phyloP scores from a whole-genome alignment of 1,140 invertebrate species.

The Araneus ventricosus region DNA sequence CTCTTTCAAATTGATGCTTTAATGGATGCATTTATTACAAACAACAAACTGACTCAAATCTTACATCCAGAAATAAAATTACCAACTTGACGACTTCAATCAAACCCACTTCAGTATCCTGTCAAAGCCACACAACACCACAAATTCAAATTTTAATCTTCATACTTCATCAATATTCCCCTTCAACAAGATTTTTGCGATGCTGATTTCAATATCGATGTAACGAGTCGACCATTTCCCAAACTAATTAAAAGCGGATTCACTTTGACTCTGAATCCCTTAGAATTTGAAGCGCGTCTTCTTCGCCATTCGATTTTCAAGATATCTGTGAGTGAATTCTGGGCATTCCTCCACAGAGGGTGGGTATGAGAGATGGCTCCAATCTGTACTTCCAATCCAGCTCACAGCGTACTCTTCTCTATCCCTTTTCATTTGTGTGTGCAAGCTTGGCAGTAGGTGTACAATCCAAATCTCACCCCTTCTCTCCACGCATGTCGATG shows the following conservation, averaged over 20 bases:
- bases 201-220: background rate
- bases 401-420: background rate
- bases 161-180: background rate
- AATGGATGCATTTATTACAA: no score
- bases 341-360: background rate
- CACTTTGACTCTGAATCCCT: background rate
- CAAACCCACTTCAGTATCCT: no score
- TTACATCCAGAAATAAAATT: no score
- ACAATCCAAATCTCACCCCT: conserved; percentile 13
- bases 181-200: background rate
- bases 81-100: no score
- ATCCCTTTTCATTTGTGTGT: background rate
- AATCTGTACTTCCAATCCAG: conserved; percentile 25
- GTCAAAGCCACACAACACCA: no score
- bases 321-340: conserved; percentile 1
- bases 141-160: background rate
- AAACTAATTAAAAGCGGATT: conserved; percentile 21
- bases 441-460: conserved; percentile 17
- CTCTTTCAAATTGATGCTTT: no score
- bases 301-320: conserved; percentile 5
- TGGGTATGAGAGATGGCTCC: background rate
- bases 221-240: background rate
- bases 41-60: no score
- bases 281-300: conserved; percentile 9
- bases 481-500: background rate